Evolutionary conservation across 2,888 invertebrate species (phyloP).

Genomic region (Monoplex corrugatus): DNA sequence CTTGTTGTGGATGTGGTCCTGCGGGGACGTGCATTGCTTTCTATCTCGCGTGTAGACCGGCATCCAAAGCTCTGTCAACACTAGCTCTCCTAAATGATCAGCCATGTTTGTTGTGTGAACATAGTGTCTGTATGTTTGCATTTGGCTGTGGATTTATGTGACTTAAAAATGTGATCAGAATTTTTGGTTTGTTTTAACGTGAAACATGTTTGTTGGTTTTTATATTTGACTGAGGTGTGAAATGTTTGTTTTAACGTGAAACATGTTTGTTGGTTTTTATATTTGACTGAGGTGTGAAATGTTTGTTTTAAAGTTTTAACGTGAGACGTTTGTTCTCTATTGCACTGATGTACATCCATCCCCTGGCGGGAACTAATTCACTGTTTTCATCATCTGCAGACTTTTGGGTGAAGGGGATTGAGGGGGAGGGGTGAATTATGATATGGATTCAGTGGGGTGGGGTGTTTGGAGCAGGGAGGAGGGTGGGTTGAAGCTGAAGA

Average conservation of each 20-base stretch:
- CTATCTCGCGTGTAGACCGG: background rate
- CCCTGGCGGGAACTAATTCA: conserved; percentile 33
- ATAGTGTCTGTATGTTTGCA: background rate
- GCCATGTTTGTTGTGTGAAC: background rate
- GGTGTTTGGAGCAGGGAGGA: too few relatives aligned
- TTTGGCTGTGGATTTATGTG: background rate
- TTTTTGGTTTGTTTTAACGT: background rate
- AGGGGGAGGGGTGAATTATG: too few relatives aligned
- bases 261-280: too few relatives aligned
- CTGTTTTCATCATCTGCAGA: conserved; percentile 20
- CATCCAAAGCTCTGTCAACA: background rate
- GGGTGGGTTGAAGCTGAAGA: too few relatives aligned
- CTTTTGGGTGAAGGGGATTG: too few relatives aligned
- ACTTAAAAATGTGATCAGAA: background rate
- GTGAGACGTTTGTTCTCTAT: background rate
- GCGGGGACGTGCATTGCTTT: conserved; percentile 1
- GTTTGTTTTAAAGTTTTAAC: background rate
- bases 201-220: too few relatives aligned
- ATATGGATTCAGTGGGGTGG: too few relatives aligned
- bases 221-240: too few relatives aligned
- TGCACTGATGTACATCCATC: conserved; percentile 36
- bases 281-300: too few relatives aligned
- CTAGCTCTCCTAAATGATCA: conserved; percentile 24
- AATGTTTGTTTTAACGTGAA: background rate
- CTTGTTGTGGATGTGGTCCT: background rate